Percentiles rank a stretch among this genome's conserved stretches.
Conservation (phyloP, 2,888 invertebrate genomes). For the Eubasilissa splendida region DNA sequence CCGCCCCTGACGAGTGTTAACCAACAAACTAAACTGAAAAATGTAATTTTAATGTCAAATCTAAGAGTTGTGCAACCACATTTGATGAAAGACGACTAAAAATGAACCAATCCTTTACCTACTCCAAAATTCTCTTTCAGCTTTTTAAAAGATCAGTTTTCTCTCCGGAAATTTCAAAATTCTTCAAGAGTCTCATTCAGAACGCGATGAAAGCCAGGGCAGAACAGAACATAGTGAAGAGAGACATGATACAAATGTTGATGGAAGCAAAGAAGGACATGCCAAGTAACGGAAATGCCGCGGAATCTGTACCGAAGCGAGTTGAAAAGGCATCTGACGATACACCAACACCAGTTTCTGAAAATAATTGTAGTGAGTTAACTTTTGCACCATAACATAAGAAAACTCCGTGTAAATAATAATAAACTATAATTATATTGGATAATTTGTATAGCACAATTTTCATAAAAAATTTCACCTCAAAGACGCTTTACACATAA, state of each 20-base stretch:
- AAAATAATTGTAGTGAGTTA: background rate
- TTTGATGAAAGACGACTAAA: no score
- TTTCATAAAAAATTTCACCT: no score
- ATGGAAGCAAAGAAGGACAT: constrained; percentile 67
- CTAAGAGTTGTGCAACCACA: no score
- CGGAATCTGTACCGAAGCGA: background rate
- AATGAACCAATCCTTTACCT: no score
- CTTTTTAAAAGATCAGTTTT: constrained; percentile 30
- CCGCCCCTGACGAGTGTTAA: no score
- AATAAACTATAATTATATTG: no score
- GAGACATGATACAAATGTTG: constrained; percentile 72
- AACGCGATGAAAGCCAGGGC: constrained; percentile 65
- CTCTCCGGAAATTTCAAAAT: constrained; percentile 37
- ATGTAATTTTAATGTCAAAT: no score
- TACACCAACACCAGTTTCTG: background rate
- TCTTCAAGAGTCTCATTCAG: constrained; percentile 61
- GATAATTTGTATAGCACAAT: no score
- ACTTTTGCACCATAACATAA: background rate
- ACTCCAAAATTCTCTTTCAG: background rate
- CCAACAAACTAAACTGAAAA: no score
- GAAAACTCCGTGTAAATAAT: no score
- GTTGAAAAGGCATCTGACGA: background rate
- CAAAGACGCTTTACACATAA: no score
- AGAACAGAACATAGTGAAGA: constrained; percentile 64
- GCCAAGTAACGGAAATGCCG: background rate